Evolutionary conservation across 2,888 invertebrate species (phyloP), one percentile per base, ranked within the genome.

Genomic region (Pocota personata): DNA sequence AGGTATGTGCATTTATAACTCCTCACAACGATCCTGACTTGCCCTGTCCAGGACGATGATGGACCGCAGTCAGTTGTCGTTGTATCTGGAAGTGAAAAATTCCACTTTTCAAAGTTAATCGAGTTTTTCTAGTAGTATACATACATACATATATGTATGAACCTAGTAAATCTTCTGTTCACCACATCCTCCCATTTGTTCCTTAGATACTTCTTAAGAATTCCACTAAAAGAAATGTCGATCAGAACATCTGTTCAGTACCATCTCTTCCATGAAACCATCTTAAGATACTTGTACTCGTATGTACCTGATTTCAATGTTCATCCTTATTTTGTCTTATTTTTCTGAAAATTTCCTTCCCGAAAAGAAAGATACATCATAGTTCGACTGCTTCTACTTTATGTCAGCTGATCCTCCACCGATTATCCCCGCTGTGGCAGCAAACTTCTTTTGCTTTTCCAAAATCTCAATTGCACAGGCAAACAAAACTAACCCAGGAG

Each of bases 361-460:
- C 4, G 4, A 2, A 8, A 48, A 21, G 10, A 62, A 19, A 48
- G 30, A 62, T 46, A 16, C 19, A 21, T n/a, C 43, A 32, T 50
- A 16, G 1, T n/a, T n/a, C n/a, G n/a, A n/a, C 50, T 40, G 10
- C 48, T n/a, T 19, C 32, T 8, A 19, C 0, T 8, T 16, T 21
- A 57, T 8, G 48, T 52, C 79, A 79, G 79, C 79, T 84, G 79
- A 79, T 84, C 24, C 50, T 64, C 27, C 1, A 30, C 35, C 40
- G 48, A 60, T 27, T 48, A 32, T 35, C 46, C 46, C 8, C 14
- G 21, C 6, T 30, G 14, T 2, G 52, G 12, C 7, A 43, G 55
- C 16, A 46, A 37, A 4, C 14, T n/a, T 30, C 7, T 60, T 50
- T 5, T 5, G 4, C 16, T 30, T 60, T 62, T 35, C 8, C 4